Base-by-base conservation (phyloP, 2,797 vertebrate genomes). In the Bovichtus diacanthus region DNA sequence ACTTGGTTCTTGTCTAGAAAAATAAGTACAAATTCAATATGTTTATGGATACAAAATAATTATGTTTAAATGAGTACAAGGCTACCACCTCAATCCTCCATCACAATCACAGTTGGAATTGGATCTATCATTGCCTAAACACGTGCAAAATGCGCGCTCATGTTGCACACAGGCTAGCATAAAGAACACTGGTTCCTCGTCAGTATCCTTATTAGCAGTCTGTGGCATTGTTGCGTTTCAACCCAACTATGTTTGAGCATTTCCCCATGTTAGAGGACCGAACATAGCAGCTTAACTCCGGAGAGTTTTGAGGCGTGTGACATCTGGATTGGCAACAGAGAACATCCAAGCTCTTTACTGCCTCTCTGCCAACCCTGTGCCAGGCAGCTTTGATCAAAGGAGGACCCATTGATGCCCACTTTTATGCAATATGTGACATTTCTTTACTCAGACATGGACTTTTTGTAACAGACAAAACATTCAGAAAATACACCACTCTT, bases 11-110 rank as follows among this genome's bases (percentile, higher is more conserved):
- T 65, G 68, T 93, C 93, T 94, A 95, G 92, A 95, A 94, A 95
- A 95, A 95, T 95, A 94, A 94, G 90, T 95, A 94, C 73, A 95
- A 95, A 94, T 95, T 91, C 90, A 93, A 93, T 89, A 94, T 93
- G 94, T 86, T 88, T 74, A 91, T 94, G 93, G 90, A 90, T 94
- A 95, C 60, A 95, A 95, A 95, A 94, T 93, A 94, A 94, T 76
- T 88, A 88, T 91, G 89, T 91, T 88, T 78, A 82, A 90, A 92
- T 91, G 61, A 85, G 85, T 69, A 83, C 81, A 56, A 81, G 82
- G 84, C 86, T 84, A 76, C 75, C 66, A 63, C 74, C 58, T 77
- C 65, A 86, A 70, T 80, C 76, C 72, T 84, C 74, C 73, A 76
- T 77, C 76, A 21, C 51, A 60, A 68, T 73, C 78, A 70, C 75